Evolutionary conservation across 2,113 vertebrate genomes (phyloP), one percentile per base, ranked within the genome.

Genomic region (Colius striatus): DNA sequence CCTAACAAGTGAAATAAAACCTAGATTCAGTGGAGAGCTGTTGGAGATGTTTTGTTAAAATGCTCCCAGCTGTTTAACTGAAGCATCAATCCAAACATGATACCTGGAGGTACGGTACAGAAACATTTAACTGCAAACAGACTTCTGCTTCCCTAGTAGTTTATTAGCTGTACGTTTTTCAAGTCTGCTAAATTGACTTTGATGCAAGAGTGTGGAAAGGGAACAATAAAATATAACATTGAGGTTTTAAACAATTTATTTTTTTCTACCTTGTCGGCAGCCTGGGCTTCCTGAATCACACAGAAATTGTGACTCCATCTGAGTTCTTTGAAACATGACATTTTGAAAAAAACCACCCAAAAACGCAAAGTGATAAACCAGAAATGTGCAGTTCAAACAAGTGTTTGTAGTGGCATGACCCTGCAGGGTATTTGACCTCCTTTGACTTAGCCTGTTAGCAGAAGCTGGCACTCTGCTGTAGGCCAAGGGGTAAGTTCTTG

Each of bases 181-280:
- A 87, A 94, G 81, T 67, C 87, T 67, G 30, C 48, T 94, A 68
- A 80, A 62, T 47, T 51, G 51, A 62, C 87, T 96, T 86, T 89
- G 94, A 91, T 90, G 76, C 63, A 72, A 55, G 36, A 79, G 19
- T 30, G 77, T 84, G 43, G 72, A 80, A 58, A 73, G 17, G 36
- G 36, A 91, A 91, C 74, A 91, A 81, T 66, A 87, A 89, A 81
- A 70, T 18, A 67, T 4, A 48, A 80, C 13, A 55, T 41, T 4
- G 47, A 87, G 30, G 70, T 67, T 93, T 81, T 77, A 87, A 92
- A 72, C 32, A 73, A 41, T 60, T 41, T 70, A 3, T 11, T 72
- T 75, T 57, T 91, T 92, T 72, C 89, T 83, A 86, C 17, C 34
- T 77, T 54, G 34, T 89, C 93, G 94, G 89, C 81, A 92, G 53